phyloP scores from a whole-genome alignment of 2,888 invertebrate genomes.

The Scaptomyza polygonia region DNA sequence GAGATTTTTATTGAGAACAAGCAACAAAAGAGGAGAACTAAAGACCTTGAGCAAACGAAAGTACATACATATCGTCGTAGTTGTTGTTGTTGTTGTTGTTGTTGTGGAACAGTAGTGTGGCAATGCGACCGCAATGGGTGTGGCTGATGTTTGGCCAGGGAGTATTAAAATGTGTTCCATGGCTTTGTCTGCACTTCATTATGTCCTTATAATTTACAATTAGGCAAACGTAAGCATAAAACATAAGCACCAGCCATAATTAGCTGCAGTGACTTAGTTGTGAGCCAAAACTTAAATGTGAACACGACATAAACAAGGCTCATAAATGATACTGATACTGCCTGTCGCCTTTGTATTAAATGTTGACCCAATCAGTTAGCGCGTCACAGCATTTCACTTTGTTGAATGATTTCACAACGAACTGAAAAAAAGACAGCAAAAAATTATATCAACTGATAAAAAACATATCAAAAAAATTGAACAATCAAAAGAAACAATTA shows the following conservation, averaged over 20 bases:
- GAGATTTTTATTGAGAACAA: slow-evolving; percentile 75
- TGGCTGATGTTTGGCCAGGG: slow-evolving; percentile 59
- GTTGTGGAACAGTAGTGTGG: not conserved
- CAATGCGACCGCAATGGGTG: slow-evolving; percentile 15
- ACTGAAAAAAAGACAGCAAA: slow-evolving; percentile 1
- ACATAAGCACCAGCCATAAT: slow-evolving; percentile 63
- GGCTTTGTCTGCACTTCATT: slow-evolving; percentile 49
- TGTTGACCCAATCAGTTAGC: slow-evolving; percentile 55
- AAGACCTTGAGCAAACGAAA: slow-evolving; percentile 1
- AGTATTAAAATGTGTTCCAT: slow-evolving; percentile 64
- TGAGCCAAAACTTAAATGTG: slow-evolving; percentile 58
- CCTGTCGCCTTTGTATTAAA: slow-evolving; percentile 2
- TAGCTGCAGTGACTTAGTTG: slow-evolving; percentile 55
- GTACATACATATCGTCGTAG: not conserved
- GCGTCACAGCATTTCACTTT: slow-evolving; percentile 18
- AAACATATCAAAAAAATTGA: slow-evolving; percentile 14
- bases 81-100: not conserved
- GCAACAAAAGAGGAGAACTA: slow-evolving; percentile 22
- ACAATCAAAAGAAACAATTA: slow-evolving; percentile 2
- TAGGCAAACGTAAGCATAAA: slow-evolving; percentile 74
- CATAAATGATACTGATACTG: slow-evolving; percentile 7
- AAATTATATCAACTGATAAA: slow-evolving; percentile 2
- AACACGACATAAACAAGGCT: slow-evolving; percentile 34
- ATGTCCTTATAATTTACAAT: slow-evolving; percentile 75
- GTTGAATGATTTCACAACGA: slow-evolving; percentile 43